These are phyloP conservation scores for Xiphias gladius DNA, from an alignment of 2,113 vertebrate species.

Conservation along the genomic window DNA sequence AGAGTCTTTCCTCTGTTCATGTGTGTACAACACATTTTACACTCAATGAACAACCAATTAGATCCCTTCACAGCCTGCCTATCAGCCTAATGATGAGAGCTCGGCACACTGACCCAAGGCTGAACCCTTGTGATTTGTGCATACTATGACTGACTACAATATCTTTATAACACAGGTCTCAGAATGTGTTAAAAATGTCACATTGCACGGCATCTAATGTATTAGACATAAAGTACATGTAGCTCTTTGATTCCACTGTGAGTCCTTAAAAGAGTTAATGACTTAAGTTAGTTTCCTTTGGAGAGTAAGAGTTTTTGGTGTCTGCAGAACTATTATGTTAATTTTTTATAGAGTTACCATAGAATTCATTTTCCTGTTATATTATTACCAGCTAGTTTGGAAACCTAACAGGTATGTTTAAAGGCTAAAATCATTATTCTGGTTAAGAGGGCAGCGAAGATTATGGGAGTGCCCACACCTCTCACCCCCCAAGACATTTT, in stretches of 20 bases:
- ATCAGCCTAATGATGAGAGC: conserved; percentile 72
- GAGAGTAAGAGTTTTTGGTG: too few relatives aligned
- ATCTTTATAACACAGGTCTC: conserved; percentile 20
- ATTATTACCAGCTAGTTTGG: too few relatives aligned
- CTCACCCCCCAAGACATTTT: background rate
- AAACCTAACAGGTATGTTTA: too few relatives aligned
- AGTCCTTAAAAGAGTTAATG: too few relatives aligned
- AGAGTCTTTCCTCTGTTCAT: conserved; percentile 68
- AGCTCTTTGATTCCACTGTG: too few relatives aligned
- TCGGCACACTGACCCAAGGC: conserved; percentile 59
- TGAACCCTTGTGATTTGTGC: conserved; percentile 63
- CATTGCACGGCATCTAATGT: background rate
- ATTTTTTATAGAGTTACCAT: too few relatives aligned
- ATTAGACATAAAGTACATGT: background rate
- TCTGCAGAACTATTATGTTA: too few relatives aligned
- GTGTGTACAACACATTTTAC: conserved; percentile 69
- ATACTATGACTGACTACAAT: conserved; percentile 16
- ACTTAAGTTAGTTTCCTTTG: too few relatives aligned
- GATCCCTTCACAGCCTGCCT: conserved; percentile 65
- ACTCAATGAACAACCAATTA: conserved; percentile 74
- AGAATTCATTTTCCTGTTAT: too few relatives aligned
- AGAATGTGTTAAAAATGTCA: background rate
- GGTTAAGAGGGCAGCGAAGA: too few relatives aligned
- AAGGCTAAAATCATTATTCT: too few relatives aligned
- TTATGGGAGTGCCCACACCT: too few relatives aligned